phyloP scores from a whole-genome alignment of 1,140 invertebrate genomes.

The Chironomus striatipennis region DNA sequence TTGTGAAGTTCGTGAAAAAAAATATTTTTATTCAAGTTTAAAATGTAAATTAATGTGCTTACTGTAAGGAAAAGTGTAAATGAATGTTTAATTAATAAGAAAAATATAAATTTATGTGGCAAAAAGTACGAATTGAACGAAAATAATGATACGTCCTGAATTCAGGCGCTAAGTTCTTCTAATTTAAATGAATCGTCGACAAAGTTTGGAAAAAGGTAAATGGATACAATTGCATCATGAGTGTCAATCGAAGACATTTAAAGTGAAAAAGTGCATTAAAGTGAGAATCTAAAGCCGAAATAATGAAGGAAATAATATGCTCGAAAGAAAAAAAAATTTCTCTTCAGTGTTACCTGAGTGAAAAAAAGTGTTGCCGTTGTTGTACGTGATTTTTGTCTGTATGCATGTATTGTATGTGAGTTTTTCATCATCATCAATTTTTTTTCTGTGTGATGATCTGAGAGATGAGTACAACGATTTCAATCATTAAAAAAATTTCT shows the following conservation, averaged over 20 bases:
- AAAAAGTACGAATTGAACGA: neutral
- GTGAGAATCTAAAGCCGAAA: neutral
- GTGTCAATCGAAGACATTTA: neutral
- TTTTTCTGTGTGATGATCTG: constrained; percentile 8
- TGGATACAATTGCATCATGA: neutral
- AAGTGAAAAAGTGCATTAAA: neutral
- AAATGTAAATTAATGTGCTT: constrained; percentile 19
- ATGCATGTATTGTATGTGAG: neutral
- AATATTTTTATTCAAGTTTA: neutral
- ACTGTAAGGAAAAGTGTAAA: constrained; percentile 16
- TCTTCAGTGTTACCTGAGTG: constrained; percentile 13
- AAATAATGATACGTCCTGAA: constrained; percentile 16
- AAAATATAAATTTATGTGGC: constrained; percentile 10
- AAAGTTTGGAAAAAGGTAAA: constrained; percentile 23
- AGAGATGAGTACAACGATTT: constrained; percentile 13
- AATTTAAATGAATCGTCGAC: constrained; percentile 23
- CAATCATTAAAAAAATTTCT: neutral
- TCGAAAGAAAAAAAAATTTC: constrained; percentile 15
- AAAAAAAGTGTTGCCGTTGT: constrained; percentile 13
- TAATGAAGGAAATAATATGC: neutral
- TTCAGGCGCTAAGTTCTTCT: constrained; percentile 19
- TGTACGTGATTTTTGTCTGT: neutral
- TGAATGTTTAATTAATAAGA: constrained; percentile 3
- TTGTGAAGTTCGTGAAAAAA: neutral
- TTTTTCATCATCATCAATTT: constrained; percentile 14